A percentile compares a stretch with the other conserved stretches of the same genome.
Evolutionary conservation across 2,797 vertebrate species (phyloP).

Genomic region (Aeoliscus strigatus): DNA sequence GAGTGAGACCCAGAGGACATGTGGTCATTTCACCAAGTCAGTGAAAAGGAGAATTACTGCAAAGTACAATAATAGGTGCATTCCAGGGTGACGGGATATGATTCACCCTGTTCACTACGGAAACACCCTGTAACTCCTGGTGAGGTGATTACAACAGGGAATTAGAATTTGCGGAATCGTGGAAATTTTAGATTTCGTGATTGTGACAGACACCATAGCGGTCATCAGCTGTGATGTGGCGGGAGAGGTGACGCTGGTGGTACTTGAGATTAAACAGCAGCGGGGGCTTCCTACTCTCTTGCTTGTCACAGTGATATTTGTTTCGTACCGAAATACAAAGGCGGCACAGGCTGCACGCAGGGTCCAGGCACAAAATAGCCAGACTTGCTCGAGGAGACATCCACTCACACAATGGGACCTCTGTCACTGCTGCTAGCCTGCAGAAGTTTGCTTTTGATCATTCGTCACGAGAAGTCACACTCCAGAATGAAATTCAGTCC

Average conservation of each 20-base stretch:
- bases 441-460: slow-evolving; percentile 49
- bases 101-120: slow-evolving; percentile 48
- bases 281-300: slow-evolving; percentile 29
- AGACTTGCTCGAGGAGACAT: slow-evolving; percentile 20
- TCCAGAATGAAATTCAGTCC: slow-evolving; percentile 26
- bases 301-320: slow-evolving; percentile 48
- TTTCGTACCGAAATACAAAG: slow-evolving; percentile 51
- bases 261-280: slow-evolving; percentile 44
- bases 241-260: slow-evolving; percentile 4
- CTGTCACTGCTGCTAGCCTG: slow-evolving; percentile 43
- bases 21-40: slow-evolving; percentile 34
- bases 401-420: slow-evolving; percentile 48
- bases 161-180: slow-evolving; percentile 23
- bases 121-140: slow-evolving; percentile 30
- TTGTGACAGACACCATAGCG: slow-evolving; percentile 25
- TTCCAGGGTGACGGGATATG: slow-evolving; percentile 48
- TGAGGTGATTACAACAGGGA: slow-evolving; percentile 4
- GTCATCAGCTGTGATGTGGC: slow-evolving; percentile 15
- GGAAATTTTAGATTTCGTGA: slow-evolving; percentile 27
- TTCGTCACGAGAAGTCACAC: slow-evolving; percentile 34
- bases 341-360: slow-evolving; percentile 18
- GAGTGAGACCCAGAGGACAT: slow-evolving; percentile 17
- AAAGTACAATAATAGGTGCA: slow-evolving; percentile 42
- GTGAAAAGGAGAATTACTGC: slow-evolving; percentile 38
- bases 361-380: slow-evolving; percentile 22